Percentiles rank a stretch among this genome's conserved stretches.
These are phyloP conservation scores for Bimastos eiseni DNA, from an alignment of 2,888 invertebrate genomes.

Conservation along the genomic window DNA sequence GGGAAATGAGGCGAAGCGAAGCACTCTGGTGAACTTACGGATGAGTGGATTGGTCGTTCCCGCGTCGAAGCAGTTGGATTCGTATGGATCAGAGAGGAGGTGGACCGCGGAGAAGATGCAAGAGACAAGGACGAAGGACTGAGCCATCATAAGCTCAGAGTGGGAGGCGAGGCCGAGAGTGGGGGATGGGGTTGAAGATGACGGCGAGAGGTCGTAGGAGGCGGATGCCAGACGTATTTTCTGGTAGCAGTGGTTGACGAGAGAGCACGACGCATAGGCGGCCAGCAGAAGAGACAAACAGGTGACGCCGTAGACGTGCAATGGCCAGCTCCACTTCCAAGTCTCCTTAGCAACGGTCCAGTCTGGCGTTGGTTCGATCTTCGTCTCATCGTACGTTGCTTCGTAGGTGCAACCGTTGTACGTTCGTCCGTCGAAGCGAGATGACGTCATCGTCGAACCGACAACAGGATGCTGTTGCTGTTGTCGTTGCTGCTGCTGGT, in stretches of 20 bases:
- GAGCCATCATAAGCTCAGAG: neutral
- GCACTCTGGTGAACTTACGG: conserved; percentile 64
- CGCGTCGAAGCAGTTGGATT: conserved; percentile 62
- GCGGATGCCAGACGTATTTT: neutral
- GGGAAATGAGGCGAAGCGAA: conserved; percentile 68
- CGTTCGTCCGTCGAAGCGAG: neutral
- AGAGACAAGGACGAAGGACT: conserved; percentile 65
- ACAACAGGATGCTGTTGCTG: neutral
- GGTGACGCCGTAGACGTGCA: conserved; percentile 68
- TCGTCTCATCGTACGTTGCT: neutral
- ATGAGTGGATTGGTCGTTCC: conserved; percentile 65
- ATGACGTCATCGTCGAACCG: neutral
- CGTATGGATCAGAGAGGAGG: conserved; percentile 67
- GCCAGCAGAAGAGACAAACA: conserved; percentile 67
- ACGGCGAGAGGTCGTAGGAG: neutral
- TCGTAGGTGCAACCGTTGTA: neutral
- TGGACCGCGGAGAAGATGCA: conserved; percentile 66
- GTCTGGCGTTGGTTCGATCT: conserved; percentile 53
- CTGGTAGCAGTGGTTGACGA: conserved; percentile 65
- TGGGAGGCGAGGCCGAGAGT: neutral
- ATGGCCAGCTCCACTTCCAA: conserved; percentile 66
- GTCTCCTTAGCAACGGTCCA: conserved; percentile 52
- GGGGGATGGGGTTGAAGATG: neutral
- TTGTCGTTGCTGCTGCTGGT: neutral
- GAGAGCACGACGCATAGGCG: conserved; percentile 67